Percentiles rank a stretch among this genome's conserved stretches.
phyloP scores from a whole-genome alignment of 2,888 invertebrate genomes.

The Ischnus inquisitorius region DNA sequence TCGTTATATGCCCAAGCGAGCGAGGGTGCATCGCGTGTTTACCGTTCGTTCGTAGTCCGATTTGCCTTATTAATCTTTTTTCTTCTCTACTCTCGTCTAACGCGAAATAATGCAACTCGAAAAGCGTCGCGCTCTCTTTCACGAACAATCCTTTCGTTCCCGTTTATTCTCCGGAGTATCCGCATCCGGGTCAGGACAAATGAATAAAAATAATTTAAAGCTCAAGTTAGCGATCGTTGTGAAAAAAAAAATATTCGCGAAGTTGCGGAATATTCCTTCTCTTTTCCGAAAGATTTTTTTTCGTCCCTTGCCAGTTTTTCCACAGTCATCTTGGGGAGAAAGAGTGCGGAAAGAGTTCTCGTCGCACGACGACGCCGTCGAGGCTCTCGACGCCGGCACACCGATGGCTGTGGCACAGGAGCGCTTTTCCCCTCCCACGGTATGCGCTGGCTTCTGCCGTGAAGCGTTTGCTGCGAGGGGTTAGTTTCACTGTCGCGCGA shows the following conservation, averaged over 20 bases:
- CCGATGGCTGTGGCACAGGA: slow-evolving; percentile 24
- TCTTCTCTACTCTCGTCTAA: too few relatives aligned
- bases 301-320: slow-evolving; percentile 14
- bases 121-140: not conserved
- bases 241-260: not conserved
- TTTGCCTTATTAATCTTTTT: not conserved
- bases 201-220: slow-evolving; percentile 4
- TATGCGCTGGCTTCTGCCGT: slow-evolving; percentile 35
- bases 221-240: not conserved
- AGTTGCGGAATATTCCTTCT: slow-evolving; percentile 8
- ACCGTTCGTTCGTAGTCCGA: not conserved
- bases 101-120: too few relatives aligned
- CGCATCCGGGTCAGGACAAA: not conserved
- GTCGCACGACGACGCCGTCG: slow-evolving; percentile 38
- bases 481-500: slow-evolving; percentile 55
- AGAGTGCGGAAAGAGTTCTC: slow-evolving; percentile 42
- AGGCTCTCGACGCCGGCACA: slow-evolving; percentile 42
- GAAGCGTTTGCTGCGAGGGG: slow-evolving; percentile 61
- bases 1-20: slow-evolving; percentile 1
- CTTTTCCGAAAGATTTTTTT: not conserved
- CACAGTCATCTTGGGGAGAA: slow-evolving; percentile 55
- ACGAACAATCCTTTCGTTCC: not conserved
- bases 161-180: not conserved
- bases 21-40: not conserved
- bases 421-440: slow-evolving; percentile 37